phyloP scores from a whole-genome alignment of 92 coral and sea anemone genomes.

The Heliopora coerulea region DNA sequence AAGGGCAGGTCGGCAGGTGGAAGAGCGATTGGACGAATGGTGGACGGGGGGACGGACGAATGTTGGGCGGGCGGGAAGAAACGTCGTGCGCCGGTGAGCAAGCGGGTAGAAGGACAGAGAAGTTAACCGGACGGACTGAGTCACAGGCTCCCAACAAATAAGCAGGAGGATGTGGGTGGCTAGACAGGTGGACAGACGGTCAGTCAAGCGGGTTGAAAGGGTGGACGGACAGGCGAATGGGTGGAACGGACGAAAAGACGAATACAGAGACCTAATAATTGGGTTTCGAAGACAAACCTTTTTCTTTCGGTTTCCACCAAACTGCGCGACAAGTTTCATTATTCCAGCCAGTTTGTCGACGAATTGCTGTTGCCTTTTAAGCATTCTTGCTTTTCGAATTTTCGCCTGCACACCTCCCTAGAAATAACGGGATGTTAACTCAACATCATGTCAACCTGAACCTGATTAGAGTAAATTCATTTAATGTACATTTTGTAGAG shows the following conservation, averaged over 20 bases:
- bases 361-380: constrained; percentile 81
- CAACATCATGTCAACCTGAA: no score
- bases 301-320: constrained; percentile 77
- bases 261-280: not conserved
- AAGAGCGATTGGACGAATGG: not conserved
- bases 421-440: no score
- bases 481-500: no score
- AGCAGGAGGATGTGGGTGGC: not conserved
- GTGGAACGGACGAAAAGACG: not conserved
- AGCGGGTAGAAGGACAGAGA: not conserved
- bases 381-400: constrained; percentile 82
- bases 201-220: not conserved
- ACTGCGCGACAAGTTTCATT: constrained; percentile 90
- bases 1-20: not conserved
- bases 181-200: not conserved
- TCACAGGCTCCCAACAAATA: no score
- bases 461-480: no score
- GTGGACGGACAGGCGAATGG: not conserved
- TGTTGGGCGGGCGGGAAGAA: not conserved
- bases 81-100: no score
- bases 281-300: constrained; percentile 55
- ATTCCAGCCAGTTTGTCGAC: constrained; percentile 64
- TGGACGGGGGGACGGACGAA: not conserved
- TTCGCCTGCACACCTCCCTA: constrained; percentile 89
- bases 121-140: no score